These are phyloP conservation scores for Parapsyche elsis DNA, from an alignment of 1,140 invertebrate genomes.

Conservation along the genomic window DNA sequence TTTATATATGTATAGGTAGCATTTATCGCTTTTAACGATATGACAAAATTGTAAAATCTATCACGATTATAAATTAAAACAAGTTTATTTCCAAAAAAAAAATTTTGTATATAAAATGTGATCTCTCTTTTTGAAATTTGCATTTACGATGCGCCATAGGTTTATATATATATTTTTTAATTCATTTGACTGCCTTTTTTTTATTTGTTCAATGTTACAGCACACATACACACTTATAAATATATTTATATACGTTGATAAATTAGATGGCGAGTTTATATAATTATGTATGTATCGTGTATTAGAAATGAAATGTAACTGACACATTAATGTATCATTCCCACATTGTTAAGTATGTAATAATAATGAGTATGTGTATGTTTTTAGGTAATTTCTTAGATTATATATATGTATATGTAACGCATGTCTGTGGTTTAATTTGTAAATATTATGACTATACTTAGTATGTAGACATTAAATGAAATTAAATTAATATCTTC, in stretches of 20 bases:
- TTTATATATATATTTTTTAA: no score
- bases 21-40: no score
- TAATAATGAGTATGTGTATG: constrained; percentile 24
- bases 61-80: no score
- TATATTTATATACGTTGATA: not conserved
- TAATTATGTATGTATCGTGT: not conserved
- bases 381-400: constrained; percentile 17
- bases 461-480: constrained; percentile 19
- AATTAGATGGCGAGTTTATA: not conserved
- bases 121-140: no score
- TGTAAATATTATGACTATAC: constrained; percentile 36
- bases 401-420: not conserved
- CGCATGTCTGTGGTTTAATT: constrained; percentile 17
- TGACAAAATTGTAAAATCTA: no score
- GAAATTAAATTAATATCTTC: constrained; percentile 42
- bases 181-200: no score
- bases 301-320: constrained; percentile 23
- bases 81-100: no score
- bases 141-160: no score
- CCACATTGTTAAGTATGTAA: constrained; percentile 16
- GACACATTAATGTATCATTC: constrained; percentile 36
- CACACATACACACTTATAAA: not conserved
- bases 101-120: no score
- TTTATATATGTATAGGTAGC: no score
- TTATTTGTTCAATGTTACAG: not conserved